Evolutionary conservation across 2,797 vertebrate genomes (phyloP).

Genomic region (Xenentodon cancila): DNA sequence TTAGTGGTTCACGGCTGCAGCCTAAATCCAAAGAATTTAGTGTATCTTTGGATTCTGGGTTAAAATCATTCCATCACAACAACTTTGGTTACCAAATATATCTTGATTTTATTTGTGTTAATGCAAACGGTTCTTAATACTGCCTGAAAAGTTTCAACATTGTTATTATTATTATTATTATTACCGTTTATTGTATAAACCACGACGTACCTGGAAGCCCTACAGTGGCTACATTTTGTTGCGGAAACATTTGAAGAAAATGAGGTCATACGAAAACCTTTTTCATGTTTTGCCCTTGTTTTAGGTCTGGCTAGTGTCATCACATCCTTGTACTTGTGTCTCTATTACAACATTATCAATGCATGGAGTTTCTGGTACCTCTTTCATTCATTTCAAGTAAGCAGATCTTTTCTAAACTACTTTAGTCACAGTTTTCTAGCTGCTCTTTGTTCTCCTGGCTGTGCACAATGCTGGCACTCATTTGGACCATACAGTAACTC

Average conservation of each 20-base stretch:
- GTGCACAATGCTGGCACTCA: neutral
- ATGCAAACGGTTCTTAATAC: too few species aligned
- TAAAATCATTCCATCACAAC: too few species aligned
- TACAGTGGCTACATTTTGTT: too few species aligned
- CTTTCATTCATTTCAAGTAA: conserved; percentile 96
- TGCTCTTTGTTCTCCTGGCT: neutral
- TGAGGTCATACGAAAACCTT: too few species aligned
- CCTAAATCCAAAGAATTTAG: neutral
- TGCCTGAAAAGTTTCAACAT: too few species aligned
- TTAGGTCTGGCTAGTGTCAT: conserved; percentile 90
- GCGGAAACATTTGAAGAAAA: too few species aligned
- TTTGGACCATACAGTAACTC: neutral
- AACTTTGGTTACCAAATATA: too few species aligned
- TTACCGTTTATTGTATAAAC: too few species aligned
- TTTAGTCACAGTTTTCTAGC: neutral
- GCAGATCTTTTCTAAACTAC: conserved; percentile 19
- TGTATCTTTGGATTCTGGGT: too few species aligned
- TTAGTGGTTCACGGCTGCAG: neutral
- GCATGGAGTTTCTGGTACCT: conserved; percentile 98
- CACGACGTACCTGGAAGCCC: too few species aligned
- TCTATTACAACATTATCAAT: conserved; percentile 95
- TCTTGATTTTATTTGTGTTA: neutral
- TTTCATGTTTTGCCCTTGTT: conserved; percentile 7
- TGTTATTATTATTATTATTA: too few species aligned
- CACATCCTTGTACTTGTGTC: conserved; percentile 89